Base-by-base conservation (phyloP, 2,888 invertebrate genomes). In the Synergus gifuensis region DNA sequence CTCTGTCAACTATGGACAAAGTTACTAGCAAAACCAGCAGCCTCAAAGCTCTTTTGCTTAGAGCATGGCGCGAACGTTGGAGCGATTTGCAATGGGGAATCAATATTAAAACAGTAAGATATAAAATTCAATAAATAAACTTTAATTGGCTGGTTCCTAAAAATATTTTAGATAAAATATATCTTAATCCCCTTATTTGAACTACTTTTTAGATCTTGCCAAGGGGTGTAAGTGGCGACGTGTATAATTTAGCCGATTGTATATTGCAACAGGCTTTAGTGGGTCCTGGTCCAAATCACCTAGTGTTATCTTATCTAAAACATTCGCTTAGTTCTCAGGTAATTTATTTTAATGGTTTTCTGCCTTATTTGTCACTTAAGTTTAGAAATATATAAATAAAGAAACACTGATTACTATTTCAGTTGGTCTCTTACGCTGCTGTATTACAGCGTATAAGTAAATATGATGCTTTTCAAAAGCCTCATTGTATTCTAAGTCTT, bases 51-150 rank as follows among this genome's bases (percentile, higher is more conserved):
- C 93, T 97, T 42, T 93, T 98, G 85, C 93, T 98, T 79, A 94
- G 95, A 91, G 98, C 98, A 73, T 99, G 98, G 98, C 94, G 98
- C 87, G 98, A 98, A 93, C 94, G 98, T 82, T 98, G 98, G 98
- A 96, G 96, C 1, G 98, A 98, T 92, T 95, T 98, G 66, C 97
- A 98, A 92, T 98, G 98, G 98, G 98, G 98, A 60, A 98, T 98
- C 85, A 97, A 98, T 89, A 97, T 98, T 79, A 98, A 98, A 94
- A 97, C 97, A n/a, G 97, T 96, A 89, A 92, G 92, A 42, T 42
- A 66, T 73, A 7, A 76, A 49, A 63, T 36, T 5, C 36, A 3
- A 64, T 64, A 14, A 18, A 63, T 64, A 36, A 5, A 36, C 5
- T 36, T 36, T 36, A 36, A 36, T 36, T 36, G 36, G 36, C 36